phyloP scores from a whole-genome alignment of 1,140 invertebrate genomes.

The Drosophila jambulina region DNA sequence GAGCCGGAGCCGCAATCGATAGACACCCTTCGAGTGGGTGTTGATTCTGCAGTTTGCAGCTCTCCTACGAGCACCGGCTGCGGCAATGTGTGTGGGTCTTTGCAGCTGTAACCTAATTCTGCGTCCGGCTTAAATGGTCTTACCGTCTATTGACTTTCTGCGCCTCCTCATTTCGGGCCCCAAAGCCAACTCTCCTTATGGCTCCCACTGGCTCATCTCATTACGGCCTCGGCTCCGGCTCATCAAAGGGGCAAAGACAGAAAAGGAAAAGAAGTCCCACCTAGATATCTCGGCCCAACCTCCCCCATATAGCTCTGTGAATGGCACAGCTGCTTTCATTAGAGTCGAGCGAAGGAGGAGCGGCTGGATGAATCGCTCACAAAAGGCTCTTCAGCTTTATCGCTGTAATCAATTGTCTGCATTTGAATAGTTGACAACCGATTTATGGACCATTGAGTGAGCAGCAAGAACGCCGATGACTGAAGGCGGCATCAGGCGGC shows the following conservation, averaged over 20 bases:
- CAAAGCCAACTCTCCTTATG: constrained; percentile 25
- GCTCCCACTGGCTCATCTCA: constrained; percentile 44
- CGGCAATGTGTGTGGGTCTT: constrained; percentile 46
- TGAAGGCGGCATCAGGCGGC: constrained; percentile 17
- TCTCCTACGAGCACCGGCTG: constrained; percentile 26
- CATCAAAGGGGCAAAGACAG: constrained; percentile 40
- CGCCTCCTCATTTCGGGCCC: constrained; percentile 47
- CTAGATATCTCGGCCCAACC: constrained; percentile 25
- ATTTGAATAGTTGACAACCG: constrained; percentile 84
- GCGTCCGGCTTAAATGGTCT: constrained; percentile 72
- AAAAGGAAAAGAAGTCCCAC: constrained; percentile 33
- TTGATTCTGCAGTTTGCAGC: constrained; percentile 68
- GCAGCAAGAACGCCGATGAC: constrained; percentile 57
- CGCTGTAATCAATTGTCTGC: constrained; percentile 83
- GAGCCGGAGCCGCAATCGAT: constrained; percentile 53
- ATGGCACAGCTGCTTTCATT: constrained; percentile 75
- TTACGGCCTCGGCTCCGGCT: constrained; percentile 30
- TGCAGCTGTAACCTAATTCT: constrained; percentile 71
- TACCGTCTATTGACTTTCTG: constrained; percentile 76
- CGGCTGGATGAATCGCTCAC: constrained; percentile 48
- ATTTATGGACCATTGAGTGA: constrained; percentile 82
- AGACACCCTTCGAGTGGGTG: constrained; percentile 58
- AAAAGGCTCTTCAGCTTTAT: constrained; percentile 82
- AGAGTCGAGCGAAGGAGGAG: constrained; percentile 49
- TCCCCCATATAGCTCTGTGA: constrained; percentile 35